phyloP scores from a whole-genome alignment of 2,113 vertebrate species.

The Caloenas nicobarica region DNA sequence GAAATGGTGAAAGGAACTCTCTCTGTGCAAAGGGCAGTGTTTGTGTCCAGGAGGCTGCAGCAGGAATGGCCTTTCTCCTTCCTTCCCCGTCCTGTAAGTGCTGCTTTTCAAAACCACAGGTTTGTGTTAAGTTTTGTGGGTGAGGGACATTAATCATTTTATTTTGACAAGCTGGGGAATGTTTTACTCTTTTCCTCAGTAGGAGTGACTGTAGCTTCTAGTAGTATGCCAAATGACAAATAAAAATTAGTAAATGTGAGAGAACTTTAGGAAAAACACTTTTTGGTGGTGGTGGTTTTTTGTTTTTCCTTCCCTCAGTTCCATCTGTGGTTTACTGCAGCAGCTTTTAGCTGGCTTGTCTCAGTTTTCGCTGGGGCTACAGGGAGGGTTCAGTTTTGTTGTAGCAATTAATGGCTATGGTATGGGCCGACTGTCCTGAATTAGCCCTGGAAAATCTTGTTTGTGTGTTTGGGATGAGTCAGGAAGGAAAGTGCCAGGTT shows the following conservation, averaged over 20 bases:
- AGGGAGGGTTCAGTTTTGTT: neutral
- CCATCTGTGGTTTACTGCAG: neutral
- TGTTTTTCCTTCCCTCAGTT: accelerated
- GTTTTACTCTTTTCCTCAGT: neutral
- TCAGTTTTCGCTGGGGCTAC: neutral
- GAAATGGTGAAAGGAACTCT: neutral
- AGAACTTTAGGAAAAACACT: neutral
- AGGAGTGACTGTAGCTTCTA: neutral
- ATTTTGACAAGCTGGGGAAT: neutral
- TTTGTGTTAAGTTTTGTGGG: neutral
- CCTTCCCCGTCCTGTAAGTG: neutral
- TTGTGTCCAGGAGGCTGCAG: neutral
- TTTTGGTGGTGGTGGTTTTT: too few relatives aligned
- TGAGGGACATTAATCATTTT: neutral
- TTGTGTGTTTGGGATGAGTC: constrained; percentile 59
- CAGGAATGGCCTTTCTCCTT: neutral
- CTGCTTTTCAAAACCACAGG: neutral
- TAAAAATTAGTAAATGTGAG: neutral
- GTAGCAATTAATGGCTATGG: constrained; percentile 10
- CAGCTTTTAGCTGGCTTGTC: neutral
- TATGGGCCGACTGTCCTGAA: constrained; percentile 8
- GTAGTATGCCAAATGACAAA: neutral
- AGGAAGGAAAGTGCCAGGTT: constrained; percentile 51
- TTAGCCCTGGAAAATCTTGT: constrained; percentile 55
- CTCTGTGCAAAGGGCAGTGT: neutral